These are phyloP conservation scores for Empidonax traillii DNA, from an alignment of 2,113 vertebrate genomes.

Conservation along the genomic window DNA sequence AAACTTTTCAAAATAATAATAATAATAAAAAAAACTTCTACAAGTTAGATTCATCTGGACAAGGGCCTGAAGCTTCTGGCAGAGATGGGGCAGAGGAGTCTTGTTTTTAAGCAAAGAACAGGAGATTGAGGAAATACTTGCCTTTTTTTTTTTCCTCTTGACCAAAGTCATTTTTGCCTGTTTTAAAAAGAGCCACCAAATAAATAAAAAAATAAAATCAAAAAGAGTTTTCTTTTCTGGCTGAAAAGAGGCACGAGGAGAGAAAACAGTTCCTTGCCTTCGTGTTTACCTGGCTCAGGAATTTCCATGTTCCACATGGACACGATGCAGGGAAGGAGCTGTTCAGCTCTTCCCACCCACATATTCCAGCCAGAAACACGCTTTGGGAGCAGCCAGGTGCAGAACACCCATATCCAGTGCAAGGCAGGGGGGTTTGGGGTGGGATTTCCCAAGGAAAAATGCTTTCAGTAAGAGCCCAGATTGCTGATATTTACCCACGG, in stretches of 20 bases:
- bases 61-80: neutral
- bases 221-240: neutral
- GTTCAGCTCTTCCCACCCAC: neutral
- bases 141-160: neutral
- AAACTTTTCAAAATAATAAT: neutral
- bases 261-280: neutral
- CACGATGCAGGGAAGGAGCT: neutral
- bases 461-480: neutral
- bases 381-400: neutral
- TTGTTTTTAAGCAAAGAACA: neutral
- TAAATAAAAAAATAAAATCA: neutral
- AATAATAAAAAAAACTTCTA: neutral
- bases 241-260: neutral
- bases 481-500: neutral
- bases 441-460: neutral
- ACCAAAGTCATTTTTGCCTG: neutral
- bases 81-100: neutral
- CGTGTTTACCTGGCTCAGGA: neutral
- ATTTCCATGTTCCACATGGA: neutral
- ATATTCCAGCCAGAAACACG: neutral
- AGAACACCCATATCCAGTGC: neutral
- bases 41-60: neutral
- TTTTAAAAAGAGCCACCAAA: neutral
- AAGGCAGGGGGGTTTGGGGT: neutral
- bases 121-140: neutral